phyloP scores from a whole-genome alignment of 2,888 invertebrate species.

The Stenolophus ochropezus region DNA sequence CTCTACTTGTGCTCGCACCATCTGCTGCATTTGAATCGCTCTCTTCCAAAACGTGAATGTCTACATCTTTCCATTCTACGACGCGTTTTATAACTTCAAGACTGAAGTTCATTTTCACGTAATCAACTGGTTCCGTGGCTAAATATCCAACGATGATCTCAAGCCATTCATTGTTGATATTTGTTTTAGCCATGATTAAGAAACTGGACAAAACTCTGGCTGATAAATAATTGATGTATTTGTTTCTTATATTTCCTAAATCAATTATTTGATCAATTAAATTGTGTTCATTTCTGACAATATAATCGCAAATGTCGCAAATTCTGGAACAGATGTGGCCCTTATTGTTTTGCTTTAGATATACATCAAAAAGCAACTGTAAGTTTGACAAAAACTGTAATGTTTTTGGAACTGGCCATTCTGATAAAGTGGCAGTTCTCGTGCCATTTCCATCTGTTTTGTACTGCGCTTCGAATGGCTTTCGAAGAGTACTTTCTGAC shows the following conservation, averaged over 20 bases:
- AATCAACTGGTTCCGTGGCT: slow-evolving; percentile 80
- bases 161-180: slow-evolving; percentile 86
- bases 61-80: slow-evolving; percentile 91
- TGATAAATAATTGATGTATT: slow-evolving; percentile 87
- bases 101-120: slow-evolving; percentile 86
- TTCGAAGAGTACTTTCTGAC: slow-evolving; percentile 81
- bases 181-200: slow-evolving; percentile 88
- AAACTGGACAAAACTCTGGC: slow-evolving; percentile 88
- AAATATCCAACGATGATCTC: slow-evolving; percentile 85
- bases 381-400: slow-evolving; percentile 88
- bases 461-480: slow-evolving; percentile 82
- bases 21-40: slow-evolving; percentile 70
- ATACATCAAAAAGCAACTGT: slow-evolving; percentile 88
- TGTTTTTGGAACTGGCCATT: slow-evolving; percentile 81
- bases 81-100: slow-evolving; percentile 90
- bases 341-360: slow-evolving; percentile 87
- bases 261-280: slow-evolving; percentile 90
- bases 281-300: slow-evolving; percentile 87
- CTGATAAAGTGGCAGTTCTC: slow-evolving; percentile 75
- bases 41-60: slow-evolving; percentile 88
- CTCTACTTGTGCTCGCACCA: slow-evolving; percentile 67
- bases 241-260: slow-evolving; percentile 85
- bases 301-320: slow-evolving; percentile 86
- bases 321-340: slow-evolving; percentile 89
- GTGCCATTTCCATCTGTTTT: slow-evolving; percentile 73